Percentiles rank a stretch among this genome's conserved stretches.
Evolutionary conservation across 2,888 invertebrate genomes (phyloP).

Genomic region (Diaprepes abbreviatus): DNA sequence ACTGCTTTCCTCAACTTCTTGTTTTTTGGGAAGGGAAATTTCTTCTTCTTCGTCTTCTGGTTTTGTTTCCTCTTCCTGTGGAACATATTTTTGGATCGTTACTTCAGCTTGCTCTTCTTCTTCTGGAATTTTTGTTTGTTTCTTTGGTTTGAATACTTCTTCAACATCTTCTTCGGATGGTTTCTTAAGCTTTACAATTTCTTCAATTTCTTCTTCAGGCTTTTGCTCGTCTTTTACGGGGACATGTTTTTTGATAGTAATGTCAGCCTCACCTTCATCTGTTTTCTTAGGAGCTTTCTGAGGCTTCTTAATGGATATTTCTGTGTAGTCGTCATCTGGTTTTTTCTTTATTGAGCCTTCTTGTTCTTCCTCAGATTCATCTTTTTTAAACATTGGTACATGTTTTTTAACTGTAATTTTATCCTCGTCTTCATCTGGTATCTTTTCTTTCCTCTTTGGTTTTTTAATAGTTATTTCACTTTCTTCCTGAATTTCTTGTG

Average conservation of each 20-base stretch:
- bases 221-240: slow-evolving; percentile 70
- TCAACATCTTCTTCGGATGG: slow-evolving; percentile 57
- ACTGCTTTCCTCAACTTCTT: slow-evolving; percentile 61
- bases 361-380: slow-evolving; percentile 76
- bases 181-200: slow-evolving; percentile 52
- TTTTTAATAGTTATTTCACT: slow-evolving; percentile 50
- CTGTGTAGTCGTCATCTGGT: slow-evolving; percentile 45
- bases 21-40: too few species aligned
- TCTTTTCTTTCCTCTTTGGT: slow-evolving; percentile 55
- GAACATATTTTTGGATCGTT: slow-evolving; percentile 58
- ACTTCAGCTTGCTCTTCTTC: slow-evolving; percentile 52
- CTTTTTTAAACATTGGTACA: slow-evolving; percentile 57
- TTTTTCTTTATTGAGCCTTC: slow-evolving; percentile 74
- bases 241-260: slow-evolving; percentile 56
- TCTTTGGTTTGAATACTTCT: slow-evolving; percentile 37
- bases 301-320: slow-evolving; percentile 2
- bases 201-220: slow-evolving; percentile 51
- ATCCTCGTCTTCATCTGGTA: slow-evolving; percentile 45
- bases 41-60: slow-evolving; percentile 61
- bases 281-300: slow-evolving; percentile 49
- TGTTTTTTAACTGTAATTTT: slow-evolving; percentile 59
- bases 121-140: slow-evolving; percentile 7
- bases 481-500: slow-evolving; percentile 53
- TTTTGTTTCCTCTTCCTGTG: slow-evolving; percentile 56
- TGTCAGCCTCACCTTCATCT: slow-evolving; percentile 59